phyloP scores from a whole-genome alignment of 2,113 vertebrate species.

The Ptychochromis oligacanthus region DNA sequence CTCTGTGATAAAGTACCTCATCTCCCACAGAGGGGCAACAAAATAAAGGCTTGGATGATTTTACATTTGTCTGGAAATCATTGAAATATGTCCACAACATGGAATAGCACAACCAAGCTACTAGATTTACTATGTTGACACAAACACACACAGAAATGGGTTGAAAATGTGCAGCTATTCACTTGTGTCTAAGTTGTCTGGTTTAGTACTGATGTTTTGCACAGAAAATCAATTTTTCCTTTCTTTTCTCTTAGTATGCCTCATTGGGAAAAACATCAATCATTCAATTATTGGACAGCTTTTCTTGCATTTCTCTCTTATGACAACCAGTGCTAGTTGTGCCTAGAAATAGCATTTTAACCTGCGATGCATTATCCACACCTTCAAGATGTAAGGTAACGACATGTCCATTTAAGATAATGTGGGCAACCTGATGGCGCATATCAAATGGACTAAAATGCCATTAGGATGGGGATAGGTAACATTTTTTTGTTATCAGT shows the following conservation, averaged over 20 bases:
- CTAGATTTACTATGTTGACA: constrained; percentile 10
- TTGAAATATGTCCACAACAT: constrained; percentile 7
- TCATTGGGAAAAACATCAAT: neutral
- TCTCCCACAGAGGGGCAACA: constrained; percentile 28
- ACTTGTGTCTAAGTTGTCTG: neutral
- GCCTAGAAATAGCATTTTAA: neutral
- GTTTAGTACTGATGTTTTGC: neutral
- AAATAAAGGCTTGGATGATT: constrained; percentile 19
- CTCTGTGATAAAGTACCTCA: constrained; percentile 59
- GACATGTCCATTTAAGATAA: constrained; percentile 9
- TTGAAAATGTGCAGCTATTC: neutral
- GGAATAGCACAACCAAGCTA: neutral
- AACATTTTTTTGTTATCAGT: neutral
- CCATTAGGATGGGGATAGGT: neutral
- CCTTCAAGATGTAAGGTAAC: neutral
- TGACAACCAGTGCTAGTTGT: neutral
- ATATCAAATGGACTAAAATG: neutral
- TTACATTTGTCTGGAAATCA: constrained; percentile 35
- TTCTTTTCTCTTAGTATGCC: constrained; percentile 5
- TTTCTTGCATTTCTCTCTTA: neutral
- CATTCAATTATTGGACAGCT: neutral
- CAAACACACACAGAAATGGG: neutral
- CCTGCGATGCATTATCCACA: neutral
- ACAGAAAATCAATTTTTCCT: neutral
- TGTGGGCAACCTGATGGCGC: constrained; percentile 1